Evolutionary conservation across 2,888 invertebrate genomes (phyloP).

Genomic region (Leptopterna dolabrata): DNA sequence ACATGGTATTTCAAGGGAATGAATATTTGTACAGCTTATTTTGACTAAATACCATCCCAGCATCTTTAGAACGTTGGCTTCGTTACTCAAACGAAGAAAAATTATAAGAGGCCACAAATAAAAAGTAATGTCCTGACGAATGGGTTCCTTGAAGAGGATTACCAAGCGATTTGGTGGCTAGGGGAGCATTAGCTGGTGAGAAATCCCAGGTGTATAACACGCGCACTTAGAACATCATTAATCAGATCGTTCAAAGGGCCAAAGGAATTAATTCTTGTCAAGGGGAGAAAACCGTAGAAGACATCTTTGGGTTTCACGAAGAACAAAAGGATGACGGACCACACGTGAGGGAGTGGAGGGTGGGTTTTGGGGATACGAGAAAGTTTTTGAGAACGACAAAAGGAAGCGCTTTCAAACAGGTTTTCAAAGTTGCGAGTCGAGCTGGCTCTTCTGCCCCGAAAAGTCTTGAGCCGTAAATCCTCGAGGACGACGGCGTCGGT

Average conservation of each 20-base stretch:
- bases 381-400: constrained; percentile 46
- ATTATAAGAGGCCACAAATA: not conserved
- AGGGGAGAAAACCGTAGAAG: not conserved
- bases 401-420: constrained; percentile 52
- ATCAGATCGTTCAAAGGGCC: constrained; percentile 48
- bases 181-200: not conserved
- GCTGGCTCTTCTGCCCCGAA: constrained; percentile 7
- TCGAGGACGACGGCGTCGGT: not conserved
- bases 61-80: not conserved
- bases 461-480: constrained; percentile 25
- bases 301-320: not conserved
- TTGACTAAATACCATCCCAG: not conserved
- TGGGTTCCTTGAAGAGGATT: constrained; percentile 23
- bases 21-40: not conserved
- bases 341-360: constrained; percentile 20
- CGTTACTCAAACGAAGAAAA: constrained; percentile 13
- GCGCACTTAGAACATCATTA: constrained; percentile 29
- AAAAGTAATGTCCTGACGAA: constrained; percentile 18
- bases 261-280: constrained; percentile 43
- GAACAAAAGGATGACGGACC: constrained; percentile 32
- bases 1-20: not conserved
- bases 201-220: not conserved
- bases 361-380: constrained; percentile 26
- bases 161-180: not conserved
- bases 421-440: constrained; percentile 10